A percentile compares a stretch with the other conserved stretches of the same genome.
Conservation (phyloP, 2,888 invertebrate species). For the Chrysina gloriosa region DNA sequence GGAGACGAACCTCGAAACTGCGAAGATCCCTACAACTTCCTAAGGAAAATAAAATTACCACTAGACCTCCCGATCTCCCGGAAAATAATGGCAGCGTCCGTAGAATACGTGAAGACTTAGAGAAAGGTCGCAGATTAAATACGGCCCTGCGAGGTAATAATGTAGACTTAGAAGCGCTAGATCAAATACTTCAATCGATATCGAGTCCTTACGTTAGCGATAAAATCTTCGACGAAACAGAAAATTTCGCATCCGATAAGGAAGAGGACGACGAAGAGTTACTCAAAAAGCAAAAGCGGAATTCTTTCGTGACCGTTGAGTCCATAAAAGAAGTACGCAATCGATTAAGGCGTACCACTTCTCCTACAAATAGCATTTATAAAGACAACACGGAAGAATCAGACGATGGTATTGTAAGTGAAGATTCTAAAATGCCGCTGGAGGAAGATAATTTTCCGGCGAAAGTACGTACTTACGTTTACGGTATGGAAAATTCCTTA, state of each 20-base stretch:
- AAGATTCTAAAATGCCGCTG: constrained; percentile 52
- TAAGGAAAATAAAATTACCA: constrained; percentile 60
- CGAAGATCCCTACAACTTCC: constrained; percentile 77
- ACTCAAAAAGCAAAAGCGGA: constrained; percentile 57
- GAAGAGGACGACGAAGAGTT: constrained; percentile 47
- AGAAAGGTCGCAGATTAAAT: constrained; percentile 68
- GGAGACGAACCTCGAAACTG: constrained; percentile 74
- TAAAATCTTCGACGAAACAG: constrained; percentile 49
- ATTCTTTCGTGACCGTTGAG: constrained; percentile 71
- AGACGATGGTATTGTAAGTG: constrained; percentile 67
- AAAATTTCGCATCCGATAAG: constrained; percentile 53
- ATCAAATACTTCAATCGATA: constrained; percentile 66
- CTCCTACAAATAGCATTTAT: constrained; percentile 62
- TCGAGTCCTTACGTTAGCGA: constrained; percentile 57
- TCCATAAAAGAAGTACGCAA: constrained; percentile 71
- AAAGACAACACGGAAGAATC: constrained; percentile 54
- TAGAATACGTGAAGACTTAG: constrained; percentile 68
- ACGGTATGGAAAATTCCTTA: constrained; percentile 63
- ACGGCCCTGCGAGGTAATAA: constrained; percentile 69
- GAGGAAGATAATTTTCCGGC: constrained; percentile 40
- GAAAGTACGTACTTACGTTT: constrained; percentile 64
- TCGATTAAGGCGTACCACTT: constrained; percentile 68
- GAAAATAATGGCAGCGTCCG: constrained; percentile 68
- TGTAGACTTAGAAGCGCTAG: constrained; percentile 68
- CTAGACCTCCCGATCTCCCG: constrained; percentile 60